Evolutionary conservation across 2,797 vertebrate genomes (phyloP).

Genomic region (Hoplostethus mediterraneus): DNA sequence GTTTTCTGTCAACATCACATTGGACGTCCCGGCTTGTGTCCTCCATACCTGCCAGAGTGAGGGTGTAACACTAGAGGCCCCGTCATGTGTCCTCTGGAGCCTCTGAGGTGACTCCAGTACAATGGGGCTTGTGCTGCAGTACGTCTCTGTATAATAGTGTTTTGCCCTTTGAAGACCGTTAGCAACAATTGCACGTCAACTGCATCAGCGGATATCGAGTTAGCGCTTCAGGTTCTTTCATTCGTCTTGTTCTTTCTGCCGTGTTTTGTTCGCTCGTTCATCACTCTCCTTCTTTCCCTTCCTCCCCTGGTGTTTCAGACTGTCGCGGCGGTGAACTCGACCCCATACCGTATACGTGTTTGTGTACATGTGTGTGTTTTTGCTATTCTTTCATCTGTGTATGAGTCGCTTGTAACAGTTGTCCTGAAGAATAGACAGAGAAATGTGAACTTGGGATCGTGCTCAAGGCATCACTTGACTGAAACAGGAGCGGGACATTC

Average conservation of each 20-base stretch:
- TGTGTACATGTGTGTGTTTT: conserved; percentile 17
- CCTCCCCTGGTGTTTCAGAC: background rate
- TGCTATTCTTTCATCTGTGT: conserved; percentile 38
- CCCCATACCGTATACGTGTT: conserved; percentile 7
- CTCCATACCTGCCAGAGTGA: conserved; percentile 22
- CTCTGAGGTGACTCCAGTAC: conserved; percentile 27
- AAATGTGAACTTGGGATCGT: conserved; percentile 68
- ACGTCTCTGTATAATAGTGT: conserved; percentile 30
- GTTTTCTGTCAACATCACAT: conserved; percentile 7
- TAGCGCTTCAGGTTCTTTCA: background rate
- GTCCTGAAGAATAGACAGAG: conserved; percentile 59
- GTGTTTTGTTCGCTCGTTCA: background rate
- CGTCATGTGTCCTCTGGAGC: conserved; percentile 42
- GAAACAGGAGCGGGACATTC: conserved; percentile 72
- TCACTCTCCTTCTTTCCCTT: background rate
- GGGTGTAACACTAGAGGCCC: conserved; percentile 50
- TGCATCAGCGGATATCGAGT: conserved; percentile 8
- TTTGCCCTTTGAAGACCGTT: conserved; percentile 23
- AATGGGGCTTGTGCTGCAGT: conserved; percentile 28
- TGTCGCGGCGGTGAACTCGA: conserved; percentile 1
- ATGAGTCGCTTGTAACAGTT: conserved; percentile 60
- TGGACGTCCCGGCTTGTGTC: conserved; percentile 14
- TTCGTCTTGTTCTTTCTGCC: conserved; percentile 11
- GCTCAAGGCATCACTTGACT: conserved; percentile 60
- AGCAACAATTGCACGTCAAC: background rate